Percentiles rank a stretch among this genome's conserved stretches.
These are phyloP conservation scores for Psammodynastes pulverulentus DNA, from an alignment of 2,113 vertebrate species.

Conservation along the genomic window DNA sequence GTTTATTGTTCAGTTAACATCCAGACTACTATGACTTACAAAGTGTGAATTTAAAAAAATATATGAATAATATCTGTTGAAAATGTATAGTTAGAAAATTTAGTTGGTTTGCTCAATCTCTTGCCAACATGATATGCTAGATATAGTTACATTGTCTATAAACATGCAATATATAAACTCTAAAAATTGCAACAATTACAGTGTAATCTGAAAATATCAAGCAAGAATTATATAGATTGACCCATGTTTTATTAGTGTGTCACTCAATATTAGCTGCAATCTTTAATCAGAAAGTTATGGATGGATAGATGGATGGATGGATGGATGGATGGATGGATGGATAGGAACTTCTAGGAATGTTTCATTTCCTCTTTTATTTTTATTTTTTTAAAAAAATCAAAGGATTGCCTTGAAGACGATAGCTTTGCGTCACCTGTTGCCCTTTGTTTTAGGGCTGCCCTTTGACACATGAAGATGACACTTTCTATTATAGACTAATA, in stretches of 20 bases:
- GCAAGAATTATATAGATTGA: background rate
- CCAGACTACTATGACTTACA: background rate
- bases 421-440: background rate
- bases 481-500: constrained; percentile 23
- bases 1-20: background rate
- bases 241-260: background rate
- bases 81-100: background rate
- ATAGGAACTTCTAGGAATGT: background rate
- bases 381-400: background rate
- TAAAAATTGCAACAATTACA: background rate
- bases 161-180: background rate
- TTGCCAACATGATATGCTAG: background rate
- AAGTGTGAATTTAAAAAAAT: background rate
- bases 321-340: background rate
- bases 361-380: background rate
- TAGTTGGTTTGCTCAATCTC: background rate
- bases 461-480: constrained; percentile 8
- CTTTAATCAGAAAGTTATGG: background rate
- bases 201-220: background rate
- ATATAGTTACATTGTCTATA: background rate
- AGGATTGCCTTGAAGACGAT: background rate
- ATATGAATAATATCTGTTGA: background rate
- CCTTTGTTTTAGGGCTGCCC: background rate
- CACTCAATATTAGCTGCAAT: background rate
- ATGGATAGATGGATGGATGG: no score